phyloP scores from a whole-genome alignment of 2,113 vertebrate genomes.

The Saguinus imperator region DNA sequence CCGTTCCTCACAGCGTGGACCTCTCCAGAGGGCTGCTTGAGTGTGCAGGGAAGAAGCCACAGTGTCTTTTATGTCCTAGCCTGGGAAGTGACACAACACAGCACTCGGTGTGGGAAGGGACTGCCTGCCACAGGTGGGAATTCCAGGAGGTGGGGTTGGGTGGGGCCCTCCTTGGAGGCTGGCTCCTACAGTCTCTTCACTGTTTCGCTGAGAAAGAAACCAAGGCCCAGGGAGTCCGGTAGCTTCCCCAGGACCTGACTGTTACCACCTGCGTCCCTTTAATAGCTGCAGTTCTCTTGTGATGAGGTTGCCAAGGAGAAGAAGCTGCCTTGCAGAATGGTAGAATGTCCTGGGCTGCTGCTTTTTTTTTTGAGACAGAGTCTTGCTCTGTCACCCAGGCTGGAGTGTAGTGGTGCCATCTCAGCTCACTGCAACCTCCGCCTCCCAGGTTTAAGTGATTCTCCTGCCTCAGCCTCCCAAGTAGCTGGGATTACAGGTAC shows the following conservation, averaged over 20 bases:
- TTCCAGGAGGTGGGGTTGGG: rapidly evolving
- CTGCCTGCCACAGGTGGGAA: not conserved
- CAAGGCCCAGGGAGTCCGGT: too few relatives aligned
- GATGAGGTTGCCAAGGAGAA: not conserved
- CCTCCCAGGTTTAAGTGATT: too few relatives aligned
- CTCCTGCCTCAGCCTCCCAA: too few relatives aligned
- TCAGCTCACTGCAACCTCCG: too few relatives aligned
- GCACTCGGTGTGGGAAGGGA: not conserved
- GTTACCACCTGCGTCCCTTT: not conserved
- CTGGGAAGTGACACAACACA: rapidly evolving
- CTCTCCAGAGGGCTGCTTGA: not conserved
- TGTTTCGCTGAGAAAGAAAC: not conserved
- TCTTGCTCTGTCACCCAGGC: too few relatives aligned
- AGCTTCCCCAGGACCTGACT: not conserved
- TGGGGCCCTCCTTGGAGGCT: not conserved
- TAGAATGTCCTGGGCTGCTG: not conserved
- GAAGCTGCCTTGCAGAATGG: not conserved
- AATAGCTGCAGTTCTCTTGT: too few relatives aligned
- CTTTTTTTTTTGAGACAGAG: too few relatives aligned
- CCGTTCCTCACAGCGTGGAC: rapidly evolving
- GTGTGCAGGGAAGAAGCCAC: not conserved
- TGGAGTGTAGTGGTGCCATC: too few relatives aligned
- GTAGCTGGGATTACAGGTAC: too few relatives aligned
- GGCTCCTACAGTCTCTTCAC: too few relatives aligned
- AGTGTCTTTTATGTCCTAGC: not conserved